phyloP scores from a whole-genome alignment of 2,797 vertebrate genomes.

The Lerista edwardsae region DNA sequence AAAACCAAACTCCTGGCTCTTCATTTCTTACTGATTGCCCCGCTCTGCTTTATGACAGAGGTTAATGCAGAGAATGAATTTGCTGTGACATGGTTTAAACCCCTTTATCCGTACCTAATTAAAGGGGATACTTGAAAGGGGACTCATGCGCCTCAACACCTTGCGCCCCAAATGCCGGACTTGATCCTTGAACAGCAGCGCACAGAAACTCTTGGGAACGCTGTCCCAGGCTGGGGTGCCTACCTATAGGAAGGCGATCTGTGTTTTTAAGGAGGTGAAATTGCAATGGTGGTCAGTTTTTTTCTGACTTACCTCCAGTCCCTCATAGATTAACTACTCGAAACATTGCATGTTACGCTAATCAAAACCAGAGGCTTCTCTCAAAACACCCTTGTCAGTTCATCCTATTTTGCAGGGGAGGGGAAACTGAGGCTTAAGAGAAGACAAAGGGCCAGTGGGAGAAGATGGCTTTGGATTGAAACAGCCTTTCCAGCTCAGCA shows the following conservation, averaged over 20 bases:
- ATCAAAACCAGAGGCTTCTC: too few species aligned
- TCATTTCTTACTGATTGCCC: conserved; percentile 75
- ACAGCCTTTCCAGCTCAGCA: too few species aligned
- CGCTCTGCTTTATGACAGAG: conserved; percentile 70
- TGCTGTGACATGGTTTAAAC: conserved; percentile 68
- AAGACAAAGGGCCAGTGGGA: too few species aligned
- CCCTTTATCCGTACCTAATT: conserved; percentile 80
- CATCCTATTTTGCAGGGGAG: too few species aligned
- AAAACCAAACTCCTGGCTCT: conserved; percentile 67
- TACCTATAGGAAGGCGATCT: conserved; percentile 43
- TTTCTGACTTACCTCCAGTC: too few species aligned
- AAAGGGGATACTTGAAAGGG: conserved; percentile 75
- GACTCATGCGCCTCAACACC: conserved; percentile 63
- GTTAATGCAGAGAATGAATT: conserved; percentile 67
- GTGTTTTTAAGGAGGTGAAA: neutral
- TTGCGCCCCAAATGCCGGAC: conserved; percentile 33
- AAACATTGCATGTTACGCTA: neutral
- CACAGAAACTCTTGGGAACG: conserved; percentile 16
- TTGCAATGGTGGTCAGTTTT: too few species aligned
- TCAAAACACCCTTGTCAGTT: too few species aligned
- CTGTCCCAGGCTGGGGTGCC: conserved; percentile 14
- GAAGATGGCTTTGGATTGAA: too few species aligned
- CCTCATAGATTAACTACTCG: too few species aligned
- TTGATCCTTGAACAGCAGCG: conserved; percentile 24
- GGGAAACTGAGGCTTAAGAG: too few species aligned